Conservation (phyloP, 2,113 vertebrate species). For the Corynorhinus townsendii region DNA sequence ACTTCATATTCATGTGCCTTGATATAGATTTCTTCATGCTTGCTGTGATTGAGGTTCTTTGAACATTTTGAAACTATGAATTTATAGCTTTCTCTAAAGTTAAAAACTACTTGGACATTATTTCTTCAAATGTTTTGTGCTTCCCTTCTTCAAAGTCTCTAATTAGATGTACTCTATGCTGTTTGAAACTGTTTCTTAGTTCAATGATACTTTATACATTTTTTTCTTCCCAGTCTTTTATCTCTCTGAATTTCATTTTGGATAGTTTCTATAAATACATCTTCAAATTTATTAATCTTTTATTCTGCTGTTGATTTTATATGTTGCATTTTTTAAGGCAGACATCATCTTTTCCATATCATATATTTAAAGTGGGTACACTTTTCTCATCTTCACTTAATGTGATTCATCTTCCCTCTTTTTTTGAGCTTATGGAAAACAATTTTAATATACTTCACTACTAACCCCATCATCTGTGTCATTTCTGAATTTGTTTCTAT, state of each 20-base stretch:
- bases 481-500: background rate
- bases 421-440: background rate
- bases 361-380: background rate
- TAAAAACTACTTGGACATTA: background rate
- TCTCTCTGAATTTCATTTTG: background rate
- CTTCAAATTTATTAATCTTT: background rate
- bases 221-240: background rate
- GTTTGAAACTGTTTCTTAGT: background rate
- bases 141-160: too few relatives aligned
- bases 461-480: background rate
- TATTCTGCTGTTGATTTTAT: background rate
- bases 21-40: background rate
- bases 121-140: background rate
- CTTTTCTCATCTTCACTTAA: background rate
- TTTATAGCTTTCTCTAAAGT: background rate
- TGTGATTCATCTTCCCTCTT: background rate
- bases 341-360: background rate
- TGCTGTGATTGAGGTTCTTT: background rate
- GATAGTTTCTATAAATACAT: background rate
- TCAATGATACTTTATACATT: background rate
- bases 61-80: background rate
- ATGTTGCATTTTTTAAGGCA: background rate
- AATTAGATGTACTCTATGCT: too few relatives aligned
- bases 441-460: background rate
- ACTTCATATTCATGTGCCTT: background rate